These are phyloP conservation scores for Tenthredo livida DNA, from an alignment of 2,888 invertebrate species.

Conservation along the genomic window DNA sequence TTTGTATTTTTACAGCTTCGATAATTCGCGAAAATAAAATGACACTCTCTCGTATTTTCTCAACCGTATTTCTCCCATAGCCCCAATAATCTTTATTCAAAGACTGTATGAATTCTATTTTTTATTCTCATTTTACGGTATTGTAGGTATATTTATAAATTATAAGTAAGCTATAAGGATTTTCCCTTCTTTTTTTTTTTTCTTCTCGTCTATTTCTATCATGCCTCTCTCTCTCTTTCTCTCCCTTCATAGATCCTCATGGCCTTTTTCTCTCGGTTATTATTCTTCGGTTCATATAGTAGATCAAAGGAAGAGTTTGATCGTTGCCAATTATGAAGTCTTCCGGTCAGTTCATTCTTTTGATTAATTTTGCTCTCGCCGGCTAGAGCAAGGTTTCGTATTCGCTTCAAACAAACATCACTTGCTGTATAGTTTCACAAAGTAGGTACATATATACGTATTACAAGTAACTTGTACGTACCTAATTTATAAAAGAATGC, in stretches of 20 bases:
- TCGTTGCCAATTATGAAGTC: slow-evolving; percentile 6
- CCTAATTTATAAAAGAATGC: too few relatives aligned
- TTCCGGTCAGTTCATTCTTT: not conserved
- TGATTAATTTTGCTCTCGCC: slow-evolving; percentile 22
- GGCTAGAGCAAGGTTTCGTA: not conserved
- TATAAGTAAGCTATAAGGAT: too few relatives aligned
- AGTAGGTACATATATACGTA: not conserved
- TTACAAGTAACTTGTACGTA: not conserved
- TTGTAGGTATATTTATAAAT: too few relatives aligned
- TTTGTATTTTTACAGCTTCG: too few relatives aligned
- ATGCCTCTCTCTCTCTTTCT: too few relatives aligned
- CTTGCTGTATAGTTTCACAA: not conserved
- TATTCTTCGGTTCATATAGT: not conserved
- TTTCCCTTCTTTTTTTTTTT: too few relatives aligned
- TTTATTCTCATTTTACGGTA: too few relatives aligned
- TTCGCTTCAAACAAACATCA: slow-evolving; percentile 5
- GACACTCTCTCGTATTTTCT: too few relatives aligned
- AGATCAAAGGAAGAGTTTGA: slow-evolving; percentile 24
- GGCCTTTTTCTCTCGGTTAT: not conserved
- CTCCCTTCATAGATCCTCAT: not conserved
- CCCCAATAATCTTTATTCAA: not conserved
- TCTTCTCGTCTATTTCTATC: too few relatives aligned
- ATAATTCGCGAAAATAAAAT: too few relatives aligned
- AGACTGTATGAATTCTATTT: not conserved
- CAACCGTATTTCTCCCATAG: too few relatives aligned